Conservation (phyloP, 2,888 invertebrate genomes). For the Drosophila koepferae region DNA sequence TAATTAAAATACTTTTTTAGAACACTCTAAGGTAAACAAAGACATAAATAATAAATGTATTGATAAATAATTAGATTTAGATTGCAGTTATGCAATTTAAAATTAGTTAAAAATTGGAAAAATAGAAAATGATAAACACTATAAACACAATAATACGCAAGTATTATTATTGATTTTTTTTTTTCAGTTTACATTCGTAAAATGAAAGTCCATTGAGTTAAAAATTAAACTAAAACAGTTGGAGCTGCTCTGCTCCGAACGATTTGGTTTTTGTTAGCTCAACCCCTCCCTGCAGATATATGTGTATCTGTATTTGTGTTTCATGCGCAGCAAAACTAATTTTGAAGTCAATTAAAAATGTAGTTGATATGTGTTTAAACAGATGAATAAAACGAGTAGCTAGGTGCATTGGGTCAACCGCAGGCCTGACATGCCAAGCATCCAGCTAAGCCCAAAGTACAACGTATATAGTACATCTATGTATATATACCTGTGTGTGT, state of each 20-base stretch:
- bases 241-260: background rate
- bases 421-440: constrained; percentile 20
- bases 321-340: constrained; percentile 66
- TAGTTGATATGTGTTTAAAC: constrained; percentile 31
- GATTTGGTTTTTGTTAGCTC: constrained; percentile 7
- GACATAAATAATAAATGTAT: too few species aligned
- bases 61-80: too few species aligned
- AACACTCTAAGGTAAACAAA: too few species aligned
- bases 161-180: too few species aligned
- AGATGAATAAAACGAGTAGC: constrained; percentile 24
- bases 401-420: constrained; percentile 19
- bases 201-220: background rate
- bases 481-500: background rate
- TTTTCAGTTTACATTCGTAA: background rate
- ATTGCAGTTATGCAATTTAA: too few species aligned
- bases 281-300: constrained; percentile 18
- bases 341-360: constrained; percentile 74
- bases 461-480: background rate
- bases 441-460: constrained; percentile 4
- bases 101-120: too few species aligned
- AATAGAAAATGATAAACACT: too few species aligned
- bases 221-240: background rate
- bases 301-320: constrained; percentile 32
- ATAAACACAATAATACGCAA: too few species aligned
- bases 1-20: too few species aligned